A percentile compares a stretch with the other conserved stretches of the same genome.
phyloP scores from a whole-genome alignment of 2,113 vertebrate genomes.

The Callopanchax toddi region DNA sequence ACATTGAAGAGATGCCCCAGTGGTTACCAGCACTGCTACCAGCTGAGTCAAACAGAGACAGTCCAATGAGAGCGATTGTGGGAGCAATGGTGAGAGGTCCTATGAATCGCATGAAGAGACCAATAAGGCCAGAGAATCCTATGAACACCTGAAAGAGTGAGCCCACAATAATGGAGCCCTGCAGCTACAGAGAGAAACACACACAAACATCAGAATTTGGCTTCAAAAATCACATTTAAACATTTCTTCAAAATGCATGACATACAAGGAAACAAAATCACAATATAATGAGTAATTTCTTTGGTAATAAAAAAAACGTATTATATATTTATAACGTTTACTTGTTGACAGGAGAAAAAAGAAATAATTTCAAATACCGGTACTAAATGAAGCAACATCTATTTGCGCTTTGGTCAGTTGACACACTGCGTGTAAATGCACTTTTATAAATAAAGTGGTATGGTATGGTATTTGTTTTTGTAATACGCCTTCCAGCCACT shows the following conservation, averaged over 20 bases:
- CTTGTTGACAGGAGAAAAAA: too few relatives aligned
- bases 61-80: conserved; percentile 90
- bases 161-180: conserved; percentile 92
- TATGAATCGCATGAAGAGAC: conserved; percentile 92
- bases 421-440: too few relatives aligned
- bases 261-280: too few relatives aligned
- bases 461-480: too few relatives aligned
- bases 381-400: too few relatives aligned
- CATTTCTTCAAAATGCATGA: too few relatives aligned
- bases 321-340: too few relatives aligned
- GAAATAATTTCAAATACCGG: too few relatives aligned
- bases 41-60: conserved; percentile 90
- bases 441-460: too few relatives aligned
- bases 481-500: not conserved
- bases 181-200: conserved; percentile 78
- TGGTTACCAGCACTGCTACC: conserved; percentile 87
- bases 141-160: conserved; percentile 92
- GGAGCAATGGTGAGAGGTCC: conserved; percentile 97
- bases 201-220: not conserved
- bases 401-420: too few relatives aligned
- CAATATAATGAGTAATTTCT: too few relatives aligned
- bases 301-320: too few relatives aligned
- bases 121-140: conserved; percentile 94
- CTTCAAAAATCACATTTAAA: not conserved
- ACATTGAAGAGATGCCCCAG: conserved; percentile 92